phyloP scores from a whole-genome alignment of 2,797 vertebrate species.

The Graptemys geographica region DNA sequence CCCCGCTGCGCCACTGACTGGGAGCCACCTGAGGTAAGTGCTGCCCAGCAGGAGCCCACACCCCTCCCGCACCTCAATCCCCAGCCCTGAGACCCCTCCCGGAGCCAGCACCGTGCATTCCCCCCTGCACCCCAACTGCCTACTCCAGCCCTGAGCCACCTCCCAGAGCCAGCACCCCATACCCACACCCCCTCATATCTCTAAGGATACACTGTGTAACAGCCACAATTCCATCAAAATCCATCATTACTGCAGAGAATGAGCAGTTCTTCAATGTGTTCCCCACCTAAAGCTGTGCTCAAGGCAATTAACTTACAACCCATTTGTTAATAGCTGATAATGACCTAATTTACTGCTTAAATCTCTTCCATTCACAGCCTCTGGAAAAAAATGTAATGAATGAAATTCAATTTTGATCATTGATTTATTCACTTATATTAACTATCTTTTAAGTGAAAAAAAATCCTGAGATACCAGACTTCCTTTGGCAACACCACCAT shows the following conservation, averaged over 20 bases:
- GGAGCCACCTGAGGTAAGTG: too few species aligned
- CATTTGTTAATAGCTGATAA: neutral
- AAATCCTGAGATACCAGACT: neutral
- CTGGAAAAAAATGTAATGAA: neutral
- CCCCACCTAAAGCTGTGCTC: neutral
- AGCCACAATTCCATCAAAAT: neutral
- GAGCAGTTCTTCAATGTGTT: neutral
- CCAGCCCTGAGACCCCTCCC: too few species aligned
- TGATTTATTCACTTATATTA: neutral
- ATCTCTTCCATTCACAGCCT: neutral
- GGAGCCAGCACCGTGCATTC: too few species aligned
- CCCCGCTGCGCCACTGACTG: fast-evolving
- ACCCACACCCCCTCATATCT: neutral
- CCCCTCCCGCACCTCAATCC: too few species aligned
- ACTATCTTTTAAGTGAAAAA: neutral
- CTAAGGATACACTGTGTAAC: neutral
- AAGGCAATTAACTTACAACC: neutral
- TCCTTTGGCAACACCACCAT: fast-evolving
- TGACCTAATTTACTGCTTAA: constrained; percentile 1
- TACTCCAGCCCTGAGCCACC: too few species aligned
- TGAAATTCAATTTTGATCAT: neutral
- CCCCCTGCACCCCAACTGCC: too few species aligned
- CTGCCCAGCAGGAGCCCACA: too few species aligned
- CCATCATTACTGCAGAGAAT: neutral
- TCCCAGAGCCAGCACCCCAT: too few species aligned